Evolutionary conservation across 2,888 invertebrate species (phyloP).

Genomic region (Ypsolopha scabrella): DNA sequence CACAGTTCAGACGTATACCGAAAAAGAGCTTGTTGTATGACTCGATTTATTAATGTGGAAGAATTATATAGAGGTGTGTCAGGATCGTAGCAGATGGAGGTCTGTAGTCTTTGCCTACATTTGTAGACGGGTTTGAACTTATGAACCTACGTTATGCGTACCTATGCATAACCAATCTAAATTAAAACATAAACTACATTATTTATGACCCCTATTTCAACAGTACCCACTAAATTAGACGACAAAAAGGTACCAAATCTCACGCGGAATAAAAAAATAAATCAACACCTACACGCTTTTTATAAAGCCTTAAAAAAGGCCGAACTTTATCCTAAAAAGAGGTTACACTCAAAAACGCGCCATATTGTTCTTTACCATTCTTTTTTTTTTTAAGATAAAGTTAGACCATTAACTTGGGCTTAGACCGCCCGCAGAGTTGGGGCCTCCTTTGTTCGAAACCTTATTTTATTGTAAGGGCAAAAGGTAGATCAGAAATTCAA

Average conservation of each 20-base stretch:
- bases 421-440: conserved; percentile 21
- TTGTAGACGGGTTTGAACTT: too few relatives aligned
- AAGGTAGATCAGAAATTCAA: not conserved
- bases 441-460: conserved; percentile 10
- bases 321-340: conserved; percentile 14
- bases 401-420: conserved; percentile 18
- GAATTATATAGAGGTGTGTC: too few relatives aligned
- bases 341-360: conserved; percentile 20
- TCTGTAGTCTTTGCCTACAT: too few relatives aligned
- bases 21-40: too few relatives aligned
- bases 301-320: conserved; percentile 8
- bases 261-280: conserved; percentile 10
- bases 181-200: too few relatives aligned
- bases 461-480: not conserved
- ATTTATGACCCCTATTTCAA: not conserved
- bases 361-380: conserved; percentile 28
- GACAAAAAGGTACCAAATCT: conserved; percentile 2
- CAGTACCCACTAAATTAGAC: not conserved
- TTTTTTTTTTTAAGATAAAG: conserved; percentile 28
- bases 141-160: too few relatives aligned
- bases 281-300: conserved; percentile 29
- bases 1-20: too few relatives aligned
- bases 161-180: too few relatives aligned
- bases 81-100: too few relatives aligned
- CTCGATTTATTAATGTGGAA: too few relatives aligned